Percentiles rank a stretch among this genome's conserved stretches.
Conservation (phyloP, 2,113 vertebrate species). For the Ceyx margarethae region DNA sequence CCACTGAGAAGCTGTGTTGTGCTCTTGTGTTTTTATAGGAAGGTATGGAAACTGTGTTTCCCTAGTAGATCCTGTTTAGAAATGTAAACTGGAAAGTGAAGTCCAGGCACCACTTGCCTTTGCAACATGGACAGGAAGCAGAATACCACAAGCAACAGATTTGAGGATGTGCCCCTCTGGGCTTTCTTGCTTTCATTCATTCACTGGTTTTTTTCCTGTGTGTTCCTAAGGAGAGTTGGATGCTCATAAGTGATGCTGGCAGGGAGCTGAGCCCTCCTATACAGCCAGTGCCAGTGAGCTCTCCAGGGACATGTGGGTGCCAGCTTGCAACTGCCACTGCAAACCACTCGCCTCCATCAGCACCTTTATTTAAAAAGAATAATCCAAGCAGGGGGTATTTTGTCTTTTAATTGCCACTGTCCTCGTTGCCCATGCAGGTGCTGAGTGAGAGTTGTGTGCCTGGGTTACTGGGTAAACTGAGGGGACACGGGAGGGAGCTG, state of each 20-base stretch:
- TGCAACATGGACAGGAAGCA: neutral
- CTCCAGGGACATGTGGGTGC: accelerated
- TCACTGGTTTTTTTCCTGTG: neutral
- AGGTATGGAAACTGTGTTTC: neutral
- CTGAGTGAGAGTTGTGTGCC: accelerated
- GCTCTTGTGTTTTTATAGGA: neutral
- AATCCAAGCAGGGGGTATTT: neutral
- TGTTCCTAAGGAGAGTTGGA: neutral
- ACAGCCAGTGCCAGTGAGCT: neutral
- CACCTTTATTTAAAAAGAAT: neutral
- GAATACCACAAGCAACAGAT: neutral
- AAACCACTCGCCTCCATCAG: neutral
- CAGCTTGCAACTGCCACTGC: neutral
- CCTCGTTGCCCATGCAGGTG: neutral
- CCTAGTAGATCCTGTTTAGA: neutral
- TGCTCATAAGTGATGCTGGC: neutral
- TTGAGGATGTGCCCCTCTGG: neutral
- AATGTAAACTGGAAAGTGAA: neutral
- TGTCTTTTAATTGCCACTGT: neutral
- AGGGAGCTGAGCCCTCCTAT: neutral
- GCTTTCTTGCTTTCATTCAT: neutral
- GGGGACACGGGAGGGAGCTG: neutral
- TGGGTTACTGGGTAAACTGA: neutral
- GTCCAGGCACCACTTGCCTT: neutral
- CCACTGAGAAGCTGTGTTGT: neutral